Evolutionary conservation across 2,888 invertebrate genomes (phyloP), one percentile per base, ranked within the genome.

Genomic region (Pristionchus japonicus): DNA sequence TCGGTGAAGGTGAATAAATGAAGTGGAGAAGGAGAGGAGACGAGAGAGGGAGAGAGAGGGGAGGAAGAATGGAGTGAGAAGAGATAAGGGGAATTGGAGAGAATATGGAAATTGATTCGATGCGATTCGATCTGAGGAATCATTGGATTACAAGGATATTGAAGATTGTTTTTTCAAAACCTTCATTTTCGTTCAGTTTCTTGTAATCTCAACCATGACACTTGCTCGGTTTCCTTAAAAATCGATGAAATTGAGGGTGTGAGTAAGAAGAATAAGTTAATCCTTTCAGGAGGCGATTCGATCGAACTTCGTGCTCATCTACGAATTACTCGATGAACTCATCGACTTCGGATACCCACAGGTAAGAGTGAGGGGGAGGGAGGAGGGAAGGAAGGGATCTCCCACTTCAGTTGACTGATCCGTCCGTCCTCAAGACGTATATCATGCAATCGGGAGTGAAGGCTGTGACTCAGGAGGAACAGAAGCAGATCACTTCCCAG

Each of bases 241-340:
- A n/a, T n/a, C n/a, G n/a, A n/a, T n/a, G n/a, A n/a, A n/a, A n/a
- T n/a, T n/a, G n/a, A n/a, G n/a, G n/a, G n/a, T n/a, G n/a, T n/a
- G n/a, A n/a, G 23, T 17, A 23, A 11, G 34, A 13, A 20, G 31
- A 31, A n/a, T 13, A n/a, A 3, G 3, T 1, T 37, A 20, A 70
- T 70, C 13, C 27, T 67, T 87, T 11, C 70, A 89, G 88, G 99
- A 99, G 95, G 99, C 99, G 95, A 98, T 99, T 94, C 99, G 99
- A 95, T 99, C 99, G 95, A 99, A 99, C 95, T 99, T 99, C 95
- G 99, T 99, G n/a, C 96, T 99, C 37, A 99, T 99, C 93, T 99
- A 99, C 95, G 99, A 99, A 95, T 96, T 99, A 92, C 96, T 99
- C 89, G 99, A 99, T 96, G 98, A 88, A 67, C 57, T 88, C 27